Percentiles rank a stretch among this genome's conserved stretches.
Conservation (phyloP, 2,113 vertebrate genomes). For the Eretmochelys imbricata region DNA sequence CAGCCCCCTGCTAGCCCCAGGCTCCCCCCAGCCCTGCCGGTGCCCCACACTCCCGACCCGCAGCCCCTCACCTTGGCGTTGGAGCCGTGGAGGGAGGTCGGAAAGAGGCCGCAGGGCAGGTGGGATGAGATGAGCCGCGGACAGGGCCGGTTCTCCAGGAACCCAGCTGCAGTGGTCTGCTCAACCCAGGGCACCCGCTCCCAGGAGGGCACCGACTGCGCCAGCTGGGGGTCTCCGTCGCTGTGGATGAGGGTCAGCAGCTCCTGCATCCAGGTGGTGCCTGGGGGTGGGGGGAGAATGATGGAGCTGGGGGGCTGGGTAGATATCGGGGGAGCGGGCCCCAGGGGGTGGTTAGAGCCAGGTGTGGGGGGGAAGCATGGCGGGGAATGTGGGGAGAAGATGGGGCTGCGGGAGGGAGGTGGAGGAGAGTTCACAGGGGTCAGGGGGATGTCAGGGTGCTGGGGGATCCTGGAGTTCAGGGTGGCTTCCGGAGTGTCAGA, state of each 20-base stretch:
- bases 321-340: background rate
- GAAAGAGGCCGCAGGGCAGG: slow-evolving; percentile 79
- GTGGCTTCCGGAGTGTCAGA: too few species aligned
- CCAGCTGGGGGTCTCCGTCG: slow-evolving; percentile 75
- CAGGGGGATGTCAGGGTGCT: background rate
- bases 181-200: slow-evolving; percentile 84
- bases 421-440: too few species aligned
- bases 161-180: slow-evolving; percentile 36
- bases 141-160: slow-evolving; percentile 59
- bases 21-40: background rate
- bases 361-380: background rate
- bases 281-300: background rate
- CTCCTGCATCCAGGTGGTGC: background rate
- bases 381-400: background rate
- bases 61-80: slow-evolving; percentile 78
- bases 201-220: slow-evolving; percentile 79
- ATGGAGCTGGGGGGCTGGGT: background rate
- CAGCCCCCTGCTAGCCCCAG: background rate
- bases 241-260: slow-evolving; percentile 43
- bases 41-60: background rate
- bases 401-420: background rate
- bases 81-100: slow-evolving; percentile 72
- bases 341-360: too few species aligned
- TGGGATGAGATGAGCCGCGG: slow-evolving; percentile 82
- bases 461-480: background rate